Conservation (phyloP, 2,113 vertebrate species). For the Rhynchopsitta pachyrhyncha region DNA sequence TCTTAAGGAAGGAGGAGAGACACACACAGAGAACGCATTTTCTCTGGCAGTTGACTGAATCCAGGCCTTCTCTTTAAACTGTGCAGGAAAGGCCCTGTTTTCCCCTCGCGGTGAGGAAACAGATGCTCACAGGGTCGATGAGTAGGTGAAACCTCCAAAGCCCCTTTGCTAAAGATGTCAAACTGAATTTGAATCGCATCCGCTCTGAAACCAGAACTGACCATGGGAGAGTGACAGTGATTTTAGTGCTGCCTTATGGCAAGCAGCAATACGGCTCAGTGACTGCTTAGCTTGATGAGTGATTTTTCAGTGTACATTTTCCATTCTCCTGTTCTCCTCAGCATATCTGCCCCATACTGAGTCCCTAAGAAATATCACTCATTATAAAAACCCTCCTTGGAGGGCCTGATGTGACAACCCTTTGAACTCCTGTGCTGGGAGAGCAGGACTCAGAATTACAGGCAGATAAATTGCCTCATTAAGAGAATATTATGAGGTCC, state of each 20-base stretch:
- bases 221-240: neutral
- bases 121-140: neutral
- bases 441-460: conserved; percentile 22
- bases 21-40: neutral
- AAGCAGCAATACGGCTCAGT: neutral
- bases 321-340: neutral
- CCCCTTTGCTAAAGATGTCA: neutral
- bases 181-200: neutral
- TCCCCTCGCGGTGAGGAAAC: neutral
- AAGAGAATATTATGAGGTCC: conserved; percentile 2
- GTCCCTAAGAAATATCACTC: conserved; percentile 24
- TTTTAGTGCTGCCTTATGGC: neutral
- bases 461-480: conserved; percentile 54
- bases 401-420: conserved; percentile 49
- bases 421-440: conserved; percentile 45
- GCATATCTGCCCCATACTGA: conserved; percentile 34
- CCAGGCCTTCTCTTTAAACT: conserved; percentile 16
- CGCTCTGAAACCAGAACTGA: neutral
- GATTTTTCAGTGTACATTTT: neutral
- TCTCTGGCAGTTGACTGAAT: conserved; percentile 52
- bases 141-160: neutral
- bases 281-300: neutral
- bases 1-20: neutral
- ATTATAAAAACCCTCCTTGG: conserved; percentile 26
- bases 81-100: conserved; percentile 20